phyloP scores from a whole-genome alignment of 2,113 vertebrate genomes.

The Psittacara wagleri region DNA sequence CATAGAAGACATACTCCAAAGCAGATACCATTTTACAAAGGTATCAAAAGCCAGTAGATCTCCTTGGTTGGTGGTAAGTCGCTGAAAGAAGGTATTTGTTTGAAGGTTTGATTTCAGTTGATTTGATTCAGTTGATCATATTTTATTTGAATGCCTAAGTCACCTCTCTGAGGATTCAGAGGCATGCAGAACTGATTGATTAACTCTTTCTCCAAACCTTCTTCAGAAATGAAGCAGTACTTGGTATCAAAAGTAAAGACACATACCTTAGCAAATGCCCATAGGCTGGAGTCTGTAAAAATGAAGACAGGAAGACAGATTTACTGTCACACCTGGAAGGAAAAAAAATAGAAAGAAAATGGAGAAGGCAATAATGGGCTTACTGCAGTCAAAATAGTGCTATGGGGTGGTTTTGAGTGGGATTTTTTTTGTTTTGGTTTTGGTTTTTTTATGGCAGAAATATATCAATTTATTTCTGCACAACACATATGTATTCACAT shows the following conservation, averaged over 20 bases:
- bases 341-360: neutral
- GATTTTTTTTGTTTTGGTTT: fast-evolving
- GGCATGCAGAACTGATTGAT: neutral
- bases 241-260: neutral
- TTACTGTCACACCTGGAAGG: neutral
- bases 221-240: neutral
- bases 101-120: fast-evolving
- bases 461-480: neutral
- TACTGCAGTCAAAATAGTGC: neutral
- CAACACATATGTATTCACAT: neutral
- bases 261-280: neutral
- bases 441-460: neutral
- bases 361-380: neutral
- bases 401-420: neutral
- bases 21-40: neutral
- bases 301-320: neutral
- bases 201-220: neutral
- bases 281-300: neutral
- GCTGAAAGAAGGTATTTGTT: neutral
- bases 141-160: neutral
- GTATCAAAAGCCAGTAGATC: neutral
- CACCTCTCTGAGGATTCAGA: neutral
- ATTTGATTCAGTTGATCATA: too few species aligned
- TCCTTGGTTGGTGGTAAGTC: neutral
- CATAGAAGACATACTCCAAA: neutral